A percentile compares a stretch with the other conserved stretches of the same genome.
These are phyloP conservation scores for Hippocampus guttulatus DNA, from an alignment of 2,113 vertebrate species.

Conservation along the genomic window DNA sequence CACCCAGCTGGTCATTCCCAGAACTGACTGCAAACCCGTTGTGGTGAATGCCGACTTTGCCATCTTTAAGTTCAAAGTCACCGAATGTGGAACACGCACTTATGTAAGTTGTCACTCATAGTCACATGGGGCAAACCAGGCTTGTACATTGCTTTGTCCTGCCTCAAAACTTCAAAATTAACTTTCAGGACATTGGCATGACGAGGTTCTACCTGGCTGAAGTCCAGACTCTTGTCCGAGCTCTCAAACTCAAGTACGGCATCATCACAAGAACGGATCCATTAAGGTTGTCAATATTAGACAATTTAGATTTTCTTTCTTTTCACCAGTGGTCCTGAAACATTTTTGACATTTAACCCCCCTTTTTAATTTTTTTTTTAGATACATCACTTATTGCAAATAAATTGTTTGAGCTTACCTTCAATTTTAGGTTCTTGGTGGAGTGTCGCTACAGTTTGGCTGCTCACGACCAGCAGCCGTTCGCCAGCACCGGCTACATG, in stretches of 20 bases:
- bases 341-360: too few relatives aligned
- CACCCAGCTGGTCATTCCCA: slow-evolving; percentile 39
- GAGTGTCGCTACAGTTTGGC: slow-evolving; percentile 65
- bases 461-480: rapidly evolving
- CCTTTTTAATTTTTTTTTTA: too few relatives aligned
- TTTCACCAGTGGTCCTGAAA: too few relatives aligned
- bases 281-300: slow-evolving; percentile 42
- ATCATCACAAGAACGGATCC: slow-evolving; percentile 55
- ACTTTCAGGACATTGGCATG: slow-evolving; percentile 45
- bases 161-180: not conserved
- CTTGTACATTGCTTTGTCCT: not conserved
- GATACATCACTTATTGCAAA: too few relatives aligned
- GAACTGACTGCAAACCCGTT: slow-evolving; percentile 52
- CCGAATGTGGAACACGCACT: slow-evolving; percentile 60
- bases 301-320: not conserved
- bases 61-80: slow-evolving; percentile 68
- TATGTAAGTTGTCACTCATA: slow-evolving; percentile 56
- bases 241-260: slow-evolving; percentile 60
- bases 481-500: slow-evolving; percentile 57
- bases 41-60: slow-evolving; percentile 47
- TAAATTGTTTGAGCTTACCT: not conserved
- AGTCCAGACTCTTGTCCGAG: slow-evolving; percentile 38
- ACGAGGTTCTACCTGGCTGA: slow-evolving; percentile 56
- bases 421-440: slow-evolving; percentile 55
- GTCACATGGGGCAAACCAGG: too few relatives aligned